Evolutionary conservation across 2,888 invertebrate genomes (phyloP).

Genomic region (Noctua pronuba): DNA sequence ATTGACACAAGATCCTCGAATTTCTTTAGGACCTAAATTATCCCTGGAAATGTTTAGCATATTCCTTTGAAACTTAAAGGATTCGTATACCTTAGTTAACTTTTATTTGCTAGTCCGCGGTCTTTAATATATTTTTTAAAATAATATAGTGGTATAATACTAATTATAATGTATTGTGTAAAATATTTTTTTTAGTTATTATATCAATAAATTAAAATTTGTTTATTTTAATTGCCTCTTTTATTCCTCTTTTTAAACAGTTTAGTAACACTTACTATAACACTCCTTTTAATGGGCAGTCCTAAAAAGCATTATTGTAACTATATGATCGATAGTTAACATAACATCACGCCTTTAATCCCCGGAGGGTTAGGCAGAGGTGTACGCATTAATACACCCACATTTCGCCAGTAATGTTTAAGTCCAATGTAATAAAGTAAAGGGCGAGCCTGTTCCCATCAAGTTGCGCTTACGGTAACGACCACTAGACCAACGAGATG

Average conservation of each 20-base stretch:
- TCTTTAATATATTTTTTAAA: conserved; percentile 87
- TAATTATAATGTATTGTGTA: conserved; percentile 90
- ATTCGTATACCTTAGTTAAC: conserved; percentile 83
- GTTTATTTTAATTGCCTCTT: conserved; percentile 87
- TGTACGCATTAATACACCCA: too few relatives aligned
- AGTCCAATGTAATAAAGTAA: too few relatives aligned
- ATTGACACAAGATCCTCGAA: conserved; percentile 49
- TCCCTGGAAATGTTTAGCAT: conserved; percentile 68
- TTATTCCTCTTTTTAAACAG: conserved; percentile 70
- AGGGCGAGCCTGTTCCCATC: too few relatives aligned
- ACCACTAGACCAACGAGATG: too few relatives aligned
- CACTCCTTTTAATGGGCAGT: neutral
- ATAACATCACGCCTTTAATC: too few relatives aligned
- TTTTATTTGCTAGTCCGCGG: conserved; percentile 89
- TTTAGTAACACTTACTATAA: neutral
- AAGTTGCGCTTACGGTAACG: too few relatives aligned
- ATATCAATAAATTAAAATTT: conserved; percentile 91
- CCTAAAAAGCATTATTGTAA: neutral
- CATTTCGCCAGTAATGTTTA: too few relatives aligned
- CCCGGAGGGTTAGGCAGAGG: too few relatives aligned
- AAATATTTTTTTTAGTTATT: conserved; percentile 90
- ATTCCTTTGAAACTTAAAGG: conserved; percentile 72
- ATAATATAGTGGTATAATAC: conserved; percentile 90
- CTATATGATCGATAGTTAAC: neutral
- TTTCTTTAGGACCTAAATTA: conserved; percentile 57